phyloP scores from a whole-genome alignment of 2,888 invertebrate species.

The Apamea sordens region DNA sequence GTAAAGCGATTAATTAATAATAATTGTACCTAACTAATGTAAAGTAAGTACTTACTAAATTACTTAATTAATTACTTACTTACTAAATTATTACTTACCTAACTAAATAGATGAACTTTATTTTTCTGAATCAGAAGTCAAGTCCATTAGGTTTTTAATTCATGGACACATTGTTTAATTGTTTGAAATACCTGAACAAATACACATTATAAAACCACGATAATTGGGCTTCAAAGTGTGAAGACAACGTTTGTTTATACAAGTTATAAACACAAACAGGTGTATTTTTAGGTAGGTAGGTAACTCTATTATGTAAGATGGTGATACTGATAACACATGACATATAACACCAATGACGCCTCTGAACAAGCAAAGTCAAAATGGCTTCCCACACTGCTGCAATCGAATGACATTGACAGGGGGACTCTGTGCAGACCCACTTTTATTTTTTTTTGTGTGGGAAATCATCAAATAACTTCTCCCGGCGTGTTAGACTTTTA shows the following conservation, averaged over 20 bases:
- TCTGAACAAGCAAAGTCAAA: neutral
- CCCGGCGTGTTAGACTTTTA: no score
- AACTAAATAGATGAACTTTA: no score
- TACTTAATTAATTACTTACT: no score
- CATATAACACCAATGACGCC: neutral
- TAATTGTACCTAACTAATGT: no score
- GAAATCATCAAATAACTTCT: no score
- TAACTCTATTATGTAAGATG: neutral
- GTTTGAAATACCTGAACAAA: slow-evolving; percentile 17
- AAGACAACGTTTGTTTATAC: slow-evolving; percentile 13
- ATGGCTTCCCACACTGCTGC: neutral
- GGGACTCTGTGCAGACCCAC: no score
- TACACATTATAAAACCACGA: neutral
- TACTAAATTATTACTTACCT: no score
- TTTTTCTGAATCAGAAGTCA: neutral
- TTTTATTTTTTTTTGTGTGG: no score
- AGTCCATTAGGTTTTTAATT: neutral
- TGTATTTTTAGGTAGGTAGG: slow-evolving; percentile 10
- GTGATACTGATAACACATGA: no score
- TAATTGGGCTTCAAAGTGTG: slow-evolving; percentile 1
- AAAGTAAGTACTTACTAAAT: no score
- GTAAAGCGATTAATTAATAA: no score
- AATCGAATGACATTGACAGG: no score
- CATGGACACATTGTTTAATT: slow-evolving; percentile 7
- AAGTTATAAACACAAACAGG: slow-evolving; percentile 19